Conservation (phyloP, 2,113 vertebrate genomes). For the Syngnathoides biaculeatus region DNA sequence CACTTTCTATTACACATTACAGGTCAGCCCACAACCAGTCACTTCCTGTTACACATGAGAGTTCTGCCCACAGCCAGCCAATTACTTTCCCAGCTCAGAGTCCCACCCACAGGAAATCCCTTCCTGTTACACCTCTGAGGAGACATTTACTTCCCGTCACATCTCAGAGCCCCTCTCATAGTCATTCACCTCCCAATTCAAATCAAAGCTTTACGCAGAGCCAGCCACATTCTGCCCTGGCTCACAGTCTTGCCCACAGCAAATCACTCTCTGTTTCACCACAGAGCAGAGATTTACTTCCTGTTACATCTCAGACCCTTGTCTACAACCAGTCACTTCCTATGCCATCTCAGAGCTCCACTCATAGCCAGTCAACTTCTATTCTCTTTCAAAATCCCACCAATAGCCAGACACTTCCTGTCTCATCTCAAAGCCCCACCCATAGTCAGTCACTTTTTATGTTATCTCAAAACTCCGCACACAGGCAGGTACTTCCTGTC, state of each 20-base stretch:
- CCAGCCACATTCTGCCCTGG: background rate
- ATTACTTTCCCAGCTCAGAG: background rate
- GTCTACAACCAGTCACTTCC: background rate
- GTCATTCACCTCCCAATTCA: background rate
- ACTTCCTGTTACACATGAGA: slow-evolving; percentile 12
- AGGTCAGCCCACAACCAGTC: slow-evolving; percentile 11
- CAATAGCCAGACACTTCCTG: slow-evolving; percentile 18
- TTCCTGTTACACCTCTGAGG: background rate
- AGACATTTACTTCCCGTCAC: background rate
- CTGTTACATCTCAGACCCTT: background rate
- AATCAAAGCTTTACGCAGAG: background rate
- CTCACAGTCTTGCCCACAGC: background rate
- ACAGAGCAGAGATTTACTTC: background rate
- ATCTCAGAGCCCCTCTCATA: slow-evolving; percentile 3
- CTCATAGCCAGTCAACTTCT: slow-evolving; percentile 4
- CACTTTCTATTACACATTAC: slow-evolving; percentile 3
- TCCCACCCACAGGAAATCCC: background rate
- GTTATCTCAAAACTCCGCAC: slow-evolving; percentile 35
- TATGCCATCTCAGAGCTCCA: background rate
- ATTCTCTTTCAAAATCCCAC: background rate
- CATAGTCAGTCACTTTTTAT: slow-evolving; percentile 34
- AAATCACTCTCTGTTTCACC: background rate
- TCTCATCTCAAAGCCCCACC: slow-evolving; percentile 29
- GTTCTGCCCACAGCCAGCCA: background rate
- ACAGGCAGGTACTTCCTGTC: slow-evolving; percentile 16